Evolutionary conservation across 2,113 vertebrate genomes (phyloP).

Genomic region (Upupa epops): DNA sequence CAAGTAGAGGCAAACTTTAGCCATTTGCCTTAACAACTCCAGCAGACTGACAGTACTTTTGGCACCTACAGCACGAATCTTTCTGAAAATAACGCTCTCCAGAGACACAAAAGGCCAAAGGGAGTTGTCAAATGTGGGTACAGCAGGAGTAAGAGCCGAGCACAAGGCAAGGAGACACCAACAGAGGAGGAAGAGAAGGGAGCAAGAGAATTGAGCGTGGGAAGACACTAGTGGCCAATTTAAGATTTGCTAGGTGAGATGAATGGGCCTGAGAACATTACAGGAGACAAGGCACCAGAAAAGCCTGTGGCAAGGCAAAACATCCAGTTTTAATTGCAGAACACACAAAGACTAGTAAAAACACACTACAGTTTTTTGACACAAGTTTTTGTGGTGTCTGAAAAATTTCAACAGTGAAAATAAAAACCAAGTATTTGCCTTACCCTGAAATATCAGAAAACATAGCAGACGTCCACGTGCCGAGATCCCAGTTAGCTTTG

Average conservation of each 20-base stretch:
- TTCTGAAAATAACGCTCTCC: constrained; percentile 1
- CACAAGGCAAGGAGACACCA: not conserved
- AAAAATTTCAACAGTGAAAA: not conserved
- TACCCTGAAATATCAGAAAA: not conserved
- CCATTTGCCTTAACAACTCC: not conserved
- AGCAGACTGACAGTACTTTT: not conserved
- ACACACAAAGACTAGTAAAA: not conserved
- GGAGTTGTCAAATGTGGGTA: not conserved
- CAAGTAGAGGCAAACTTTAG: not conserved
- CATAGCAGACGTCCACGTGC: not conserved
- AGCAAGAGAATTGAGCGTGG: not conserved
- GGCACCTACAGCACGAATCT: not conserved
- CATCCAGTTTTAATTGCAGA: not conserved
- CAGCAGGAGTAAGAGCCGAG: constrained; percentile 2
- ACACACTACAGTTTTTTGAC: not conserved
- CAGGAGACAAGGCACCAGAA: not conserved
- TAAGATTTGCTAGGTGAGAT: not conserved
- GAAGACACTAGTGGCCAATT: not conserved
- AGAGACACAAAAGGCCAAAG: not conserved
- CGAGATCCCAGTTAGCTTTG: not conserved
- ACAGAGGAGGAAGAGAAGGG: not conserved
- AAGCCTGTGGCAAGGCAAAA: not conserved
- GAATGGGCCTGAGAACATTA: not conserved
- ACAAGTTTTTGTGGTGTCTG: not conserved
- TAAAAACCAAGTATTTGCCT: not conserved